phyloP scores from a whole-genome alignment of 2,888 invertebrate species.

The Pecten maximus region DNA sequence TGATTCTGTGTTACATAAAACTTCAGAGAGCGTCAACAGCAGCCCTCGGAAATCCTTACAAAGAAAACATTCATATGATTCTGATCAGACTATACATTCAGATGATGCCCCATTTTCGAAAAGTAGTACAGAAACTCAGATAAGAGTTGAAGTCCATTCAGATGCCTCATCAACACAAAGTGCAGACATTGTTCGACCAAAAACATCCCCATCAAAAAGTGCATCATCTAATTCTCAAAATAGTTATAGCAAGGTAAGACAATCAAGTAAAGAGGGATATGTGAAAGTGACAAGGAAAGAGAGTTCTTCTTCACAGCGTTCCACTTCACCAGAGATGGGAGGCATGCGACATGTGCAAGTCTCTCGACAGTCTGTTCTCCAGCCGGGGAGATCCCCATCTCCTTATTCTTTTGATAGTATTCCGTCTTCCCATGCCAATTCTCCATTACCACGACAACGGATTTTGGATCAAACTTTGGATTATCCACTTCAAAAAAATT shows the following conservation, averaged over 20 bases:
- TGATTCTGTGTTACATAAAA: constrained; percentile 28
- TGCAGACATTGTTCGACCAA: constrained; percentile 36
- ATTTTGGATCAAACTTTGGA: constrained; percentile 50
- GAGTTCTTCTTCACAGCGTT: constrained; percentile 45
- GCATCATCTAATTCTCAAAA: constrained; percentile 37
- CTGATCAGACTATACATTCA: constrained; percentile 50
- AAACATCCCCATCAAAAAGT: constrained; percentile 40
- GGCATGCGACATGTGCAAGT: constrained; percentile 35
- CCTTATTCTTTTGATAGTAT: constrained; percentile 69
- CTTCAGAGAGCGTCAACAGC: not conserved
- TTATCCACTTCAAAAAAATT: constrained; percentile 53
- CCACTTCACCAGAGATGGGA: constrained; percentile 45
- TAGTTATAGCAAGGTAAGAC: constrained; percentile 22
- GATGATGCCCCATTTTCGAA: constrained; percentile 53
- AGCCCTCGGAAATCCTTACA: constrained; percentile 40
- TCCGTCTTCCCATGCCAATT: constrained; percentile 67
- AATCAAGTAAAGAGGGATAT: constrained; percentile 38
- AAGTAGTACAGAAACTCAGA: constrained; percentile 55
- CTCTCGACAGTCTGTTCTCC: constrained; percentile 37
- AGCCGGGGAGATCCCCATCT: constrained; percentile 58
- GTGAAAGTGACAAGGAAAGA: constrained; percentile 38
- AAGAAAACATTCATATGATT: constrained; percentile 53
- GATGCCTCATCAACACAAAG: constrained; percentile 40
- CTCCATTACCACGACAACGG: constrained; percentile 58
- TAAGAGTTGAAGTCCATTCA: constrained; percentile 53